Evolutionary conservation across 2,888 invertebrate species (phyloP).

Genomic region (Lottia gigantea): DNA sequence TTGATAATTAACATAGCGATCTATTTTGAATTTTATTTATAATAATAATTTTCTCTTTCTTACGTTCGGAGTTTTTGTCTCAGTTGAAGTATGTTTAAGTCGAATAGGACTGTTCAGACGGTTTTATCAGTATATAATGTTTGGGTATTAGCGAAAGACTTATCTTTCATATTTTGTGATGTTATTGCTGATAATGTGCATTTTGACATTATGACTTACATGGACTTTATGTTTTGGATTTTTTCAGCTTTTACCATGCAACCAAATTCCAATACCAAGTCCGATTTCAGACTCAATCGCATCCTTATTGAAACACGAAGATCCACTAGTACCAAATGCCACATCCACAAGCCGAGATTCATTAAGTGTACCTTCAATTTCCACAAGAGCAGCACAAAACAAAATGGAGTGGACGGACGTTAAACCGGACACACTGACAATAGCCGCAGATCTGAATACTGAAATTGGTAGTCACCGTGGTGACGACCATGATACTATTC

Average conservation of each 20-base stretch:
- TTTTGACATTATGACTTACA: too few species aligned
- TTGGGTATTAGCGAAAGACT: too few species aligned
- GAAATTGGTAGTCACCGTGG: conserved; percentile 47
- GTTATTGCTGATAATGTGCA: too few species aligned
- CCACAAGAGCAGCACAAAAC: neutral
- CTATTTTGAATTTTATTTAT: too few species aligned
- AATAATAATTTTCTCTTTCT: too few species aligned
- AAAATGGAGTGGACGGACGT: neutral
- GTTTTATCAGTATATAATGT: too few species aligned
- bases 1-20: too few species aligned
- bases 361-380: neutral
- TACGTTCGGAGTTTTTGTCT: too few species aligned
- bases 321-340: neutral
- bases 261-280: conserved; percentile 58
- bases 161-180: too few species aligned
- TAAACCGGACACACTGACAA: conserved; percentile 22
- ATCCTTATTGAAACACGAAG: conserved; percentile 39
- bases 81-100: too few species aligned
- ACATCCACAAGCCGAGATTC: neutral
- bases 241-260: conserved; percentile 57
- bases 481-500: conserved; percentile 36
- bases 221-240: too few species aligned
- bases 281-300: conserved; percentile 47
- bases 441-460: conserved; percentile 34
- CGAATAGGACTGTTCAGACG: too few species aligned